A percentile compares a stretch with the other conserved stretches of the same genome.
These are phyloP conservation scores for Drosophila yakuba DNA, from an alignment of 1,140 invertebrate genomes.

Conservation along the genomic window DNA sequence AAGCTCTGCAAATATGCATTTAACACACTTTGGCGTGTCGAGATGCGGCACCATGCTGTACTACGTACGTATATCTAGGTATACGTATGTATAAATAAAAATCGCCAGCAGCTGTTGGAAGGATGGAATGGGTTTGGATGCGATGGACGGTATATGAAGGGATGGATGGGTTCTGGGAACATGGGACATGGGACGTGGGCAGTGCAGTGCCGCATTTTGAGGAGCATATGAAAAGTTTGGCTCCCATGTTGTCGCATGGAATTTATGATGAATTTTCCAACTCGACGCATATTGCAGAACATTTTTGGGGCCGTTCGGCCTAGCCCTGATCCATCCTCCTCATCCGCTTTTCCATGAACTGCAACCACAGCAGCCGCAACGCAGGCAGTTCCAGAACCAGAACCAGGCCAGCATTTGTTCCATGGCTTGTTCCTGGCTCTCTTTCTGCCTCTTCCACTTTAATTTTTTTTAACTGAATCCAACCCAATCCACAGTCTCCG, in stretches of 20 bases:
- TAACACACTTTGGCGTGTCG: conserved; percentile 60
- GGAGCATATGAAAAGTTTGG: conserved; percentile 76
- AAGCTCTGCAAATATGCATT: conserved; percentile 67
- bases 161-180: conserved; percentile 14
- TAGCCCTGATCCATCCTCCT: conserved; percentile 30
- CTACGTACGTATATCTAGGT: not conserved
- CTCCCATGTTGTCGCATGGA: conserved; percentile 76
- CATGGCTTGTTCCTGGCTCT: conserved; percentile 48
- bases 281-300: conserved; percentile 79
- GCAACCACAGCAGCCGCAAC: conserved; percentile 71
- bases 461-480: conserved; percentile 42
- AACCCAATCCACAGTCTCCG: conserved; percentile 8
- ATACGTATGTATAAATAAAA: conserved; percentile 58
- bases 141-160: not conserved
- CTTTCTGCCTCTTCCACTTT: conserved; percentile 25
- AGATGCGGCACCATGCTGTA: conserved; percentile 35
- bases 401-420: conserved; percentile 60
- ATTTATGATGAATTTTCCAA: conserved; percentile 82
- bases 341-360: conserved; percentile 50
- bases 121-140: conserved; percentile 9
- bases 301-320: conserved; percentile 71
- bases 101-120: conserved; percentile 53
- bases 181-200: conserved; percentile 17
- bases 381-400: conserved; percentile 42
- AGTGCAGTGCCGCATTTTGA: conserved; percentile 48